Base-by-base conservation (phyloP, 2,797 vertebrate genomes). In the Acipenser oxyrinchus region DNA sequence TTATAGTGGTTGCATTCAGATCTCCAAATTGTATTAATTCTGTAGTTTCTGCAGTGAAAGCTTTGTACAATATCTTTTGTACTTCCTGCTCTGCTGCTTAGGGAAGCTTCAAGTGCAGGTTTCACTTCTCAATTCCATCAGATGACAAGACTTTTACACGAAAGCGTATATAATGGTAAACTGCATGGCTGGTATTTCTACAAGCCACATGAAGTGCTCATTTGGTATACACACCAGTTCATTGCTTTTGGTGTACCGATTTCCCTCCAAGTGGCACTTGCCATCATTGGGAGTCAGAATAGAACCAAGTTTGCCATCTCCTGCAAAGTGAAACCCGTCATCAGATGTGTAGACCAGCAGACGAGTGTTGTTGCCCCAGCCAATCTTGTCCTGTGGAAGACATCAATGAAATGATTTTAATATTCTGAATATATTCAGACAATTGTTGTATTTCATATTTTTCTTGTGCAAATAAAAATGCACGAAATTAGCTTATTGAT, bases 261-360 rank as follows among this genome's bases (percentile, higher is more conserved):
- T 79, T 6, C 75, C 69, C n/a, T 87, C 78, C 78, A 99, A 73
- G 79, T 98, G 87, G 71, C 97, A 99, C 53, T 49, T 63, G 69
- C 92, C 92, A 0, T 95, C 89, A 0, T 94, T 97, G 67, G 95
- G 97, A 11, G 93, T 93, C 65, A 99, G 84, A 72, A 98, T 99
- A 23, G 92, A 94, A 0, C 82, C 95, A 1, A 99, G 83, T 73
- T 96, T 97, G 73, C 97, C 96, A 0, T 98, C 96, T 0, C 97
- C 97, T 0, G 95, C 97, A 8, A 97, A 95, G 80, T 98, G 97
- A 81, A 99, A 98, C 65, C 95, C 95, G 0, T 90, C 94, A 2
- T 99, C 96, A 0, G 95, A 96, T 48, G 96, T 89, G 0, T 93
- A 90, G 6, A 99, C 95, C 65, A 99, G 82, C 66, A 98, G 79